Evolutionary conservation across 1,140 invertebrate genomes (phyloP), one percentile per base, ranked within the genome.

Genomic region (Arctopsyche grandis): DNA sequence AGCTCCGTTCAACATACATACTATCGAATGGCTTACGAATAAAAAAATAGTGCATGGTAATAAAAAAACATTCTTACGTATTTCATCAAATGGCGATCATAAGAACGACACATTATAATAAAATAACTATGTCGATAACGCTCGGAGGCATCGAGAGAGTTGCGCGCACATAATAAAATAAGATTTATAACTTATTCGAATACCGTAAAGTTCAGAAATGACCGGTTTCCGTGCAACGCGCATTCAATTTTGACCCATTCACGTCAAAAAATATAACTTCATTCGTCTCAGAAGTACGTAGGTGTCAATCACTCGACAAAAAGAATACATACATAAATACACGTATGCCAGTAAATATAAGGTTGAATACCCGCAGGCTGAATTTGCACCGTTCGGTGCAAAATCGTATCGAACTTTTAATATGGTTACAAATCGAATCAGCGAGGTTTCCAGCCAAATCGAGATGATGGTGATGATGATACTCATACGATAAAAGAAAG

Each of bases 121-220:
- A 52, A 52, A 52, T 52, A 14, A 52, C 16, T 3, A 52, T 16
- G 10, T 52, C 48, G 48, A 52, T 52, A 52, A 52, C 10, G 24
- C 21, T 14, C 24, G 21, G 9, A 66, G 24, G 24, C 21, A 29
- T 66, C 22, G 24, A 66, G 9, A 66, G 63, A 19, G 63, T 66
- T 66, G 22, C 9, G 24, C 63, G 63, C 56, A 60, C 21, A 60
- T 24, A 66, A 66, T 29, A 29, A 66, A 66, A 66, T 66, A 66
- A 66, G 63, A 66, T 66, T 66, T 66, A 66, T 22, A 26, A 29
- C 63, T 66, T 60, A 60, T 60, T 60, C 56, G 56, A 60, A 60
- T 60, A 60, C 63, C 22, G 63, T 66, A 66, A 66, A 66, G 24
- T 66, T 66, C 63, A 66, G 63, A 9, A 12, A 14, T 10, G 48